Evolutionary conservation across 2,113 vertebrate genomes (phyloP).

Genomic region (Callaeas wilsoni): DNA sequence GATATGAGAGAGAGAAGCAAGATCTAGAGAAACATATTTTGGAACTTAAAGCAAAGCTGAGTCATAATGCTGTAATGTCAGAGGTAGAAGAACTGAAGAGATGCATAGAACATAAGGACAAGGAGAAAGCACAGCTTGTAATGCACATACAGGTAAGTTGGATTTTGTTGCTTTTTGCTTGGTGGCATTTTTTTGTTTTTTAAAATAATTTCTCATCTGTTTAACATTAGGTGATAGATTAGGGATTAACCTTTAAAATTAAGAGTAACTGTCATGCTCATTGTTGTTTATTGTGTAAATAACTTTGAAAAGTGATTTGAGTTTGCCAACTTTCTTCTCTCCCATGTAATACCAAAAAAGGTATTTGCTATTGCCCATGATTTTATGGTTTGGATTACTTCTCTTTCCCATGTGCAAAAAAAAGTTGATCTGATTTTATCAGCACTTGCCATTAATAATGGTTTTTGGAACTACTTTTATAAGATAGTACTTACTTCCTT

Average conservation of each 20-base stretch:
- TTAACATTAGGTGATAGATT: background rate
- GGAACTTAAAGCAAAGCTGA: conserved; percentile 79
- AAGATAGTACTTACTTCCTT: background rate
- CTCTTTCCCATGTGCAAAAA: background rate
- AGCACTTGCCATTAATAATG: background rate
- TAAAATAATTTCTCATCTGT: background rate
- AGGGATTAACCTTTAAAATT: background rate
- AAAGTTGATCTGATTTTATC: background rate
- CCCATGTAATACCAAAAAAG: background rate
- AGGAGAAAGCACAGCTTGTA: conserved; percentile 79
- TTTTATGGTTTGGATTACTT: background rate
- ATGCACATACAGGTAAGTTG: conserved; percentile 80
- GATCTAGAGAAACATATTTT: conserved; percentile 81
- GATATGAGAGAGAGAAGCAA: conserved; percentile 68
- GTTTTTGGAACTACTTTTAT: background rate
- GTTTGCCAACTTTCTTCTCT: background rate
- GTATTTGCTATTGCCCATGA: background rate
- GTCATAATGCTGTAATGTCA: conserved; percentile 65
- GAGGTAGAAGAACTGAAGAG: conserved; percentile 84
- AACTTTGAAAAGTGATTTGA: background rate
- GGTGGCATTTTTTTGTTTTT: background rate
- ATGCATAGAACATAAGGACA: conserved; percentile 80
- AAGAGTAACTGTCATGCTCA: background rate
- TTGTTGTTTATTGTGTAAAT: background rate
- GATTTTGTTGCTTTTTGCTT: background rate